Percentiles rank a stretch among this genome's conserved stretches.
These are phyloP conservation scores for Knipowitschia caucasica DNA, from an alignment of 2,797 vertebrate genomes.

Conservation along the genomic window DNA sequence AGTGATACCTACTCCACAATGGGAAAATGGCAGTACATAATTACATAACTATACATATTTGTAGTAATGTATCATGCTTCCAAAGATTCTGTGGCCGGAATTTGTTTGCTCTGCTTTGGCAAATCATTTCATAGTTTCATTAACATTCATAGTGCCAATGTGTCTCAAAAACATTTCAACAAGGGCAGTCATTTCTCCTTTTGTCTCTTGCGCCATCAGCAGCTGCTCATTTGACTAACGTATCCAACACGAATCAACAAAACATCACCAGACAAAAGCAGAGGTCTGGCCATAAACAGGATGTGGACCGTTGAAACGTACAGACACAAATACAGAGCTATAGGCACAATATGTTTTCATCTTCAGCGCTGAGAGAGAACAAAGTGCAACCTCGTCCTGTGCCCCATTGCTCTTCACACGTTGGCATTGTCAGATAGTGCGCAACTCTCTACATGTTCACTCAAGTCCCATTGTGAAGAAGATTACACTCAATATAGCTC, in stretches of 20 bases:
- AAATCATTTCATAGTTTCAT: no score
- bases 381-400: background rate
- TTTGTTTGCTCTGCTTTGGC: no score
- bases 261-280: background rate
- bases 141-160: no score
- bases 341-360: background rate
- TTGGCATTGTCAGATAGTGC: background rate
- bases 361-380: conserved; percentile 1
- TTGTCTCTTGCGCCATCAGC: no score
- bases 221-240: background rate
- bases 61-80: no score
- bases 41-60: no score
- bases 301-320: conserved; percentile 5
- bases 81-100: no score
- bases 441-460: conserved; percentile 3
- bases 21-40: no score
- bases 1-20: no score
- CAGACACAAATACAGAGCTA: background rate
- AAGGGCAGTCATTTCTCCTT: background rate
- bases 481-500: background rate
- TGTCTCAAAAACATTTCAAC: background rate
- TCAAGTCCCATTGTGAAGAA: conserved; percentile 4
- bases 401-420: conserved; percentile 1
- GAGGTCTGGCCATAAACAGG: conserved; percentile 1
- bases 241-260: background rate